These are phyloP conservation scores for Bursaphelenchus okinawaensis DNA, from an alignment of 2,888 invertebrate species.

Conservation along the genomic window DNA sequence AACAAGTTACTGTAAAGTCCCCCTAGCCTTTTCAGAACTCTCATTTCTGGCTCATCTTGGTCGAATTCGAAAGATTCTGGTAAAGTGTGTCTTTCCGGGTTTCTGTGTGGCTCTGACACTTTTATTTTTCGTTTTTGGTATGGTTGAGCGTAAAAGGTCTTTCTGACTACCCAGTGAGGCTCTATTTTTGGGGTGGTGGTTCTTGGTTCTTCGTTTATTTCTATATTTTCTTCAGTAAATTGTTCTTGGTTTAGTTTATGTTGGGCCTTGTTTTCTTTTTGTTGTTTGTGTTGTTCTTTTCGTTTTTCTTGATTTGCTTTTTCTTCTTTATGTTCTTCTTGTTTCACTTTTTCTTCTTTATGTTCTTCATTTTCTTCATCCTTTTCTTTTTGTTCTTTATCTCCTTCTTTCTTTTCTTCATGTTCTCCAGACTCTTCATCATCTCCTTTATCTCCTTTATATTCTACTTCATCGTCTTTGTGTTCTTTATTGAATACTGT, in stretches of 20 bases:
- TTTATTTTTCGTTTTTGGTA: neutral
- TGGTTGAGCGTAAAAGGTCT: neutral
- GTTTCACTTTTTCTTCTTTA: too few relatives aligned
- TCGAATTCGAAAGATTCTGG: neutral
- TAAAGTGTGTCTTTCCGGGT: neutral
- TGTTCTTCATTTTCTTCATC: neutral
- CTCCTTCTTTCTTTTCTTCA: neutral
- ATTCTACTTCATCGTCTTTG: neutral
- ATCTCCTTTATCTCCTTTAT: neutral
- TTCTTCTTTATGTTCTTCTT: too few relatives aligned
- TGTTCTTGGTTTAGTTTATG: too few relatives aligned
- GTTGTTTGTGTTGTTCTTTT: too few relatives aligned
- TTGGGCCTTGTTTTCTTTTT: too few relatives aligned
- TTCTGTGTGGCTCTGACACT: neutral
- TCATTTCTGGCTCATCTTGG: constrained; percentile 11
- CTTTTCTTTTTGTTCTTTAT: neutral
- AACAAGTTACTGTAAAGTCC: constrained; percentile 24
- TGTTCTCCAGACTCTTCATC: neutral
- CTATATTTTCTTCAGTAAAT: too few relatives aligned
- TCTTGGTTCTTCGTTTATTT: neutral
- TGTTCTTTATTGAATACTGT: neutral
- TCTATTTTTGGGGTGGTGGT: neutral
- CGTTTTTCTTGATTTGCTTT: too few relatives aligned
- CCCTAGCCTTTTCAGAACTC: constrained; percentile 12
- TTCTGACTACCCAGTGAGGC: neutral